Percentiles rank a stretch among this genome's conserved stretches.
Conservation (phyloP, 2,797 vertebrate species). For the Peromyscus eremicus region DNA sequence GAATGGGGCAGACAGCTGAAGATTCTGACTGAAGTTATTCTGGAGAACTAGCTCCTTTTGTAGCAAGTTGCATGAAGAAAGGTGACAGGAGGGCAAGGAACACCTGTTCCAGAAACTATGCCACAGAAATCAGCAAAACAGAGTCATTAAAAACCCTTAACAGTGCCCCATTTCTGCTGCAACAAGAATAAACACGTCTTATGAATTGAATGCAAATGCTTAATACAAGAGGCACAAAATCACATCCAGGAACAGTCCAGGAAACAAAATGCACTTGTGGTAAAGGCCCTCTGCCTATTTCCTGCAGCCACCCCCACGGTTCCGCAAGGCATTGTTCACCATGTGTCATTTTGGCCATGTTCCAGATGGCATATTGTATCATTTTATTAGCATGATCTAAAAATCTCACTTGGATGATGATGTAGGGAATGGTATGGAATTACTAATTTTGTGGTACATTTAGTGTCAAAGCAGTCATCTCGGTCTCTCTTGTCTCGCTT, state of each 20-base stretch:
- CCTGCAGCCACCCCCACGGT: neutral
- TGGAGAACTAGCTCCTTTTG: neutral
- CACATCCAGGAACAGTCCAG: neutral
- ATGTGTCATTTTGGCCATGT: neutral
- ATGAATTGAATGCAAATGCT: neutral
- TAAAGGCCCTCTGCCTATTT: neutral
- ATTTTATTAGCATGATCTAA: neutral
- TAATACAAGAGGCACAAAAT: neutral
- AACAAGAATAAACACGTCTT: neutral
- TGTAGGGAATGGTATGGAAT: neutral
- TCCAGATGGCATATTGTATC: neutral
- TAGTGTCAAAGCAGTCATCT: neutral
- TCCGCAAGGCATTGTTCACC: neutral
- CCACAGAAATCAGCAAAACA: neutral
- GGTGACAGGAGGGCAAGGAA: neutral
- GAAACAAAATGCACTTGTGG: neutral
- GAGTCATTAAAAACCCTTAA: neutral
- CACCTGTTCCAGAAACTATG: neutral
- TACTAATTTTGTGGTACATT: neutral
- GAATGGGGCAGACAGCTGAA: neutral
- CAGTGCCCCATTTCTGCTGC: too few relatives aligned
- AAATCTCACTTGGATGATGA: conserved; percentile 23
- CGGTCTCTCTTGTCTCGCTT: conserved; percentile 71
- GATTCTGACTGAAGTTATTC: neutral
- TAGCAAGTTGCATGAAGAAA: neutral